phyloP scores from a whole-genome alignment of 1,140 invertebrate species.

The Drosophila nasuta region DNA sequence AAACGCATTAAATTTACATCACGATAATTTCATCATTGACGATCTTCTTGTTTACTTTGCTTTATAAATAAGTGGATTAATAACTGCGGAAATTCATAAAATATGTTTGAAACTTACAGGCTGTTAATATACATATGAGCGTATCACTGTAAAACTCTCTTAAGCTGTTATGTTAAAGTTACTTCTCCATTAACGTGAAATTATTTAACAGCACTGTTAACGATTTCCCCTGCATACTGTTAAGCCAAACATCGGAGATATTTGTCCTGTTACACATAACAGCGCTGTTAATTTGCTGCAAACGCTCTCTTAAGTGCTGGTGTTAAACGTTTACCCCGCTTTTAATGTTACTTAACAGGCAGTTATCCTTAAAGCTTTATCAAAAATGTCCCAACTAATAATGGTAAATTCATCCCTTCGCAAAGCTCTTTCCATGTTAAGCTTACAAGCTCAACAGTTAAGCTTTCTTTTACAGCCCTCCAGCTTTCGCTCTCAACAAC shows the following conservation, averaged over 20 bases:
- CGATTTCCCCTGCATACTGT: constrained; percentile 12
- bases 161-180: constrained; percentile 1
- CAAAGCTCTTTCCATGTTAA: constrained; percentile 20
- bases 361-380: not conserved
- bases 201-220: not conserved
- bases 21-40: too few relatives aligned
- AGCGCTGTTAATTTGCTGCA: not conserved
- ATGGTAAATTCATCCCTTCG: constrained; percentile 47
- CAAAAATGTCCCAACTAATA: constrained; percentile 49
- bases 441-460: constrained; percentile 46
- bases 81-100: not conserved
- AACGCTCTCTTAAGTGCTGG: not conserved
- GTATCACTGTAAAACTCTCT: constrained; percentile 7
- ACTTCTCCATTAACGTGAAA: not conserved
- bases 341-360: constrained; percentile 13
- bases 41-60: too few relatives aligned
- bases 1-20: not conserved
- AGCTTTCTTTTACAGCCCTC: constrained; percentile 32
- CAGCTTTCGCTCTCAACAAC: constrained; percentile 36
- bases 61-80: too few relatives aligned
- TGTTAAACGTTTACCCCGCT: constrained; percentile 6
- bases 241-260: not conserved
- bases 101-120: too few relatives aligned
- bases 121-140: not conserved
- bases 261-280: constrained; percentile 1